Base-by-base conservation (phyloP, 2,888 invertebrate genomes). In the Pomacea canaliculata region DNA sequence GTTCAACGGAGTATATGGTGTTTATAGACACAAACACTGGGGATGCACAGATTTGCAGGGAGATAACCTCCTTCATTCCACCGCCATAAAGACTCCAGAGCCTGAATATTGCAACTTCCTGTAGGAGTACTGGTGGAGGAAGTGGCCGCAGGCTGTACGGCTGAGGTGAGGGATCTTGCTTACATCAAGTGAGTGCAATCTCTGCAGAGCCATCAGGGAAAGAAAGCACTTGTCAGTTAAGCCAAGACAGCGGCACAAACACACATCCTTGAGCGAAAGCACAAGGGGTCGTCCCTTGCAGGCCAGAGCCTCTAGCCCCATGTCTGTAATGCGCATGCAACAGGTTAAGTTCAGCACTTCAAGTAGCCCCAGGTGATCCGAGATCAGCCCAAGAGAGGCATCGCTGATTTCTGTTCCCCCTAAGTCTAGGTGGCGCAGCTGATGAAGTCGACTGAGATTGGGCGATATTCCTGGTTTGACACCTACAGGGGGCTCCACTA, bases 391-490 rank as follows among this genome's bases (percentile, higher is more conserved):
- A 91, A 96, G 92, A 0, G 96, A 94, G n/a, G 96, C 94, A 89
- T 97, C 97, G 0, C 96, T 95, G 80, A 98, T 94, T 85, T 97
- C 96, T 0, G 96, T 96, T 18, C 97, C 97, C 48, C 96, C 95
- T 73, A 97, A 92, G 80, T 94, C 93, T 27, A 98, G 92, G 75
- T 93, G 94, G 81, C 94, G 93, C 56, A 97, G 91, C 83, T 95
- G 94, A 66, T 96, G 94, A 63, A 97, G 93, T 12, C 95, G 93
- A 23, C 95, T 94, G 81, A 94, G 94, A 62, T 94, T 95, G 94
- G 66, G 94, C 69, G 95, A 91, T 48, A 74, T 48, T 0, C 91
- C 91, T 4, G 96, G 96, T 51, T 96, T 92, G 0, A 96, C 95
- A 88, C 96, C 96, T 86, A 95, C 94, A 1, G 96, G 96, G 18